Evolutionary conservation across 2,113 vertebrate genomes (phyloP).

Genomic region (Sclerurus mexicanus): DNA sequence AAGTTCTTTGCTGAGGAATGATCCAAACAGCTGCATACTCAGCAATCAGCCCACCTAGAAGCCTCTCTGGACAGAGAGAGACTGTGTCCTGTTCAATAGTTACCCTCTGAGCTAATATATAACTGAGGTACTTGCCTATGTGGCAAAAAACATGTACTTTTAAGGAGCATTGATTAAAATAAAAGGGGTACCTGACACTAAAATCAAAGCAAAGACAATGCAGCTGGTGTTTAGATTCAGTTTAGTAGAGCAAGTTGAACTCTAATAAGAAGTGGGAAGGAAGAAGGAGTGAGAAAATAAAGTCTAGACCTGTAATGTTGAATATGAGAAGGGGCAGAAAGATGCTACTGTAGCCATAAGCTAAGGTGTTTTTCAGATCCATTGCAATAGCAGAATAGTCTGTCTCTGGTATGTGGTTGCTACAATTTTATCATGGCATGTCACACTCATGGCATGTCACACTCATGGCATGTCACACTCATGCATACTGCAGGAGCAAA

Average conservation of each 20-base stretch:
- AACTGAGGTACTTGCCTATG: neutral
- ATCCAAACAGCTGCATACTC: neutral
- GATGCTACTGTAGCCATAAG: neutral
- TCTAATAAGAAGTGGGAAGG: neutral
- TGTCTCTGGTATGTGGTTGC: neutral
- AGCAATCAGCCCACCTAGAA: neutral
- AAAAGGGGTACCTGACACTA: neutral
- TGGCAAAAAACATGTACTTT: neutral
- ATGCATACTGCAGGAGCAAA: neutral
- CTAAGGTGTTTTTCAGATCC: neutral
- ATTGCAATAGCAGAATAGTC: neutral
- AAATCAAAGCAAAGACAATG: neutral
- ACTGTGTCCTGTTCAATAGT: neutral
- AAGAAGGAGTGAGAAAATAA: neutral
- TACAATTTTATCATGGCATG: neutral
- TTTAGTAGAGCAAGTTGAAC: neutral
- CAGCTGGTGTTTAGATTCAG: neutral
- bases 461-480: neutral
- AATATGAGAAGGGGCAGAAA: neutral
- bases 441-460: neutral
- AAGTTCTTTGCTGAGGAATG: neutral
- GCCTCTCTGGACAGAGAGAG: neutral
- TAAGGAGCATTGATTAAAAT: neutral
- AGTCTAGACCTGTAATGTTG: neutral
- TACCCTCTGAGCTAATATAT: neutral